Evolutionary conservation across 2,888 invertebrate species (phyloP), one percentile per base, ranked within the genome.

Genomic region (Copidosoma aretas): DNA sequence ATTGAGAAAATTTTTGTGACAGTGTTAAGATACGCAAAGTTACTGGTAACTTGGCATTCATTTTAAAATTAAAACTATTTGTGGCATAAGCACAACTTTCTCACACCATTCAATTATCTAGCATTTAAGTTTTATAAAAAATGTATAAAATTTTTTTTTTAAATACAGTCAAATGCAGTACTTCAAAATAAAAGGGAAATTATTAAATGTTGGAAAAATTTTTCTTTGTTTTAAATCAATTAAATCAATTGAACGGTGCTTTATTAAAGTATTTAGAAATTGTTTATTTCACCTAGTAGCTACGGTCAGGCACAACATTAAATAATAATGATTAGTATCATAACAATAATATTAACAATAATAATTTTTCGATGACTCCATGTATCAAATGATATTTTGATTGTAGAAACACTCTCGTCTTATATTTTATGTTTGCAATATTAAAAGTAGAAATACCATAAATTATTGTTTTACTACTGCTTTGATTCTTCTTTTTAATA

Each of bases 361-460:
- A 32, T 32, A 32, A 71, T 75, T 74, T 74, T 56, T 62, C 43
- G 17, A 46, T 62, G 68, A 66, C 66, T 71, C 66, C 60, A 68
- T 71, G 66, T 71, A 32, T 71, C 60, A 78, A 77, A 75, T 73
- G 69, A 79, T 74, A 74, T 76, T 78, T 81, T 80, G 77, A 80
- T 80, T 80, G 77, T 80, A 77, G 77, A 80, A 82, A 79, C 78
- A 79, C 77, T 77, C 77, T 75, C 73, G 75, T 71, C 75, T 77
- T 78, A 79, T 74, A 76, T 75, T 78, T 79, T 75, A 77, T 58
- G 65, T 68, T 78, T 76, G 75, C 78, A 80, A 79, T 83, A 82
- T 83, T 83, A 80, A 83, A 83, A 83, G 83, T 83, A 83, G 80
- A 83, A 83, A 83, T 82, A 82, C 64, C 82, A 80, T 79, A 80